These are phyloP conservation scores for Coptodon rendalli DNA, from an alignment of 2,113 vertebrate species.

Conservation along the genomic window DNA sequence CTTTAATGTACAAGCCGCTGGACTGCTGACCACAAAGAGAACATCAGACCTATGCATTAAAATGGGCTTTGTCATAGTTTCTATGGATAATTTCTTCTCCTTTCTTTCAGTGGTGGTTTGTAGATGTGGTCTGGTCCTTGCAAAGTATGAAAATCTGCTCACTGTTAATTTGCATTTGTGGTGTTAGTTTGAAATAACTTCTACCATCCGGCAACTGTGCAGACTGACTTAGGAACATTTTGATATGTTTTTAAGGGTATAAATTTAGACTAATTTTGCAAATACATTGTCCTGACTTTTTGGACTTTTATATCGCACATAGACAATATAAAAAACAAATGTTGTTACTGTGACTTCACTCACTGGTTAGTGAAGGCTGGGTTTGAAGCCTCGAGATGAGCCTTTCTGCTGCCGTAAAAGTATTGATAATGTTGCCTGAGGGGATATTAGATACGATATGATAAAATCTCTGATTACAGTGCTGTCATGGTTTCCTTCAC, in stretches of 20 bases:
- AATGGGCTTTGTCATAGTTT: neutral
- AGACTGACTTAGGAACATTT: neutral
- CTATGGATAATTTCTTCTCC: neutral
- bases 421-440: neutral
- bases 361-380: neutral
- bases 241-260: neutral
- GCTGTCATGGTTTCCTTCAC: neutral
- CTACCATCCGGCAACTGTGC: neutral
- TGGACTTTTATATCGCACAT: neutral
- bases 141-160: neutral
- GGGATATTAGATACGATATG: neutral
- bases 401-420: neutral
- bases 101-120: neutral
- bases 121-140: neutral
- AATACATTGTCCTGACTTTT: neutral
- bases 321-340: neutral
- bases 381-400: neutral
- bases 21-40: neutral
- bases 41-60: neutral
- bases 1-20: neutral
- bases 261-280: neutral
- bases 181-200: neutral
- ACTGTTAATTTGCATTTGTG: neutral
- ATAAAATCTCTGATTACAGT: neutral
- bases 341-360: neutral